Conservation (phyloP, 2,888 invertebrate genomes). For the Masnerella sp. region DNA sequence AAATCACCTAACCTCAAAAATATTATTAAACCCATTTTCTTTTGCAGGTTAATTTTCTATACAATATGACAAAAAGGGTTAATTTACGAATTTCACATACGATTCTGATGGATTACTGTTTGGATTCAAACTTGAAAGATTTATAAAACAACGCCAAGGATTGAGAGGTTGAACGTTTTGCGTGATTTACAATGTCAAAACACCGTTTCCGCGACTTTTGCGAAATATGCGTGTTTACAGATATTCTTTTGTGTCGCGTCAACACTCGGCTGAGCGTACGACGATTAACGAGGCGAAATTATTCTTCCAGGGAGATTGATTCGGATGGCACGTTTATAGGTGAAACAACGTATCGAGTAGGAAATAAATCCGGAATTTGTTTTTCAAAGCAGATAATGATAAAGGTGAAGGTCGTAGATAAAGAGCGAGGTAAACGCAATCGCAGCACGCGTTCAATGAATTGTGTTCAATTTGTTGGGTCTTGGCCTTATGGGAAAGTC, state of each 20-base stretch:
- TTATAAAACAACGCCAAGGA: too few relatives aligned
- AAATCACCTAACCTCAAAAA: too few relatives aligned
- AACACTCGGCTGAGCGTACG: neutral
- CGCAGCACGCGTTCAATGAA: constrained; percentile 13
- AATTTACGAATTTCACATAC: too few relatives aligned
- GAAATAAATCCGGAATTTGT: constrained; percentile 34
- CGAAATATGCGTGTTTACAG: neutral
- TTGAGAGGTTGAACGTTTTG: neutral
- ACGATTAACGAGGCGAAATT: neutral
- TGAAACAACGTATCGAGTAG: neutral
- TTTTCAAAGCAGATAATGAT: constrained; percentile 36
- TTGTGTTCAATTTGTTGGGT: constrained; percentile 19
- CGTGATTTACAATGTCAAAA: constrained; percentile 1
- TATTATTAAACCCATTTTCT: too few relatives aligned
- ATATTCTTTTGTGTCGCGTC: neutral
- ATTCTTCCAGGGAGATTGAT: neutral
- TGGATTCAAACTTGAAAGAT: too few relatives aligned
- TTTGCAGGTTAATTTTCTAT: too few relatives aligned
- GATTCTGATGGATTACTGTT: too few relatives aligned
- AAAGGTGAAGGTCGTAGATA: constrained; percentile 37
- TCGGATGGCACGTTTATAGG: neutral
- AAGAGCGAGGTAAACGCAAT: constrained; percentile 6
- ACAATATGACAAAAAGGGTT: too few relatives aligned
- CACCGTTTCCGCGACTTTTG: neutral
- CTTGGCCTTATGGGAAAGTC: constrained; percentile 24